These are phyloP conservation scores for Unio delphinus DNA, from an alignment of 2,888 invertebrate genomes.

Conservation along the genomic window DNA sequence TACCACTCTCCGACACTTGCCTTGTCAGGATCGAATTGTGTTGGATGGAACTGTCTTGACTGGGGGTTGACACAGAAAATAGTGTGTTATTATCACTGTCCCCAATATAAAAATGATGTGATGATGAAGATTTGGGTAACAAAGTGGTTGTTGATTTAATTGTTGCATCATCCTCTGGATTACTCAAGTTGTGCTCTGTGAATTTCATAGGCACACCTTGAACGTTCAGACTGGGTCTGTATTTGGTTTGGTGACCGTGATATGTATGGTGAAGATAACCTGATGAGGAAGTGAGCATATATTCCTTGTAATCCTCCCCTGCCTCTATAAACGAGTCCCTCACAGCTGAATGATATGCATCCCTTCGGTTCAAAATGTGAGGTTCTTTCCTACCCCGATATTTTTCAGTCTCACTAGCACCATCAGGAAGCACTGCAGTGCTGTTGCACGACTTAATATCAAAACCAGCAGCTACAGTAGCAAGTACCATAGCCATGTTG, in stretches of 20 bases:
- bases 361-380: slow-evolving; percentile 63
- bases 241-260: slow-evolving; percentile 83
- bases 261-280: slow-evolving; percentile 84
- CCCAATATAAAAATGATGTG: slow-evolving; percentile 48
- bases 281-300: slow-evolving; percentile 37
- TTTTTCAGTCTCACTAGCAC: slow-evolving; percentile 43
- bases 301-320: slow-evolving; percentile 59
- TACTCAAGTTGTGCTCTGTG: slow-evolving; percentile 36
- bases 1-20: slow-evolving; percentile 64
- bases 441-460: slow-evolving; percentile 89
- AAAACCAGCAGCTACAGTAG: slow-evolving; percentile 89
- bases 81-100: slow-evolving; percentile 55
- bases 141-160: slow-evolving; percentile 47
- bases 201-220: slow-evolving; percentile 63
- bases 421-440: slow-evolving; percentile 60
- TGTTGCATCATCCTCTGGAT: slow-evolving; percentile 28
- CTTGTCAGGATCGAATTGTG: slow-evolving; percentile 53
- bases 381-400: slow-evolving; percentile 52
- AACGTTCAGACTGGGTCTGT: slow-evolving; percentile 65
- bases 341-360: slow-evolving; percentile 68
- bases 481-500: slow-evolving; percentile 92
- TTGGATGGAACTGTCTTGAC: slow-evolving; percentile 42
- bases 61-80: slow-evolving; percentile 39
- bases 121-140: slow-evolving; percentile 36
- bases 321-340: slow-evolving; percentile 67